Evolutionary conservation across 2,113 vertebrate species (phyloP).

Genomic region (Caretta caretta): DNA sequence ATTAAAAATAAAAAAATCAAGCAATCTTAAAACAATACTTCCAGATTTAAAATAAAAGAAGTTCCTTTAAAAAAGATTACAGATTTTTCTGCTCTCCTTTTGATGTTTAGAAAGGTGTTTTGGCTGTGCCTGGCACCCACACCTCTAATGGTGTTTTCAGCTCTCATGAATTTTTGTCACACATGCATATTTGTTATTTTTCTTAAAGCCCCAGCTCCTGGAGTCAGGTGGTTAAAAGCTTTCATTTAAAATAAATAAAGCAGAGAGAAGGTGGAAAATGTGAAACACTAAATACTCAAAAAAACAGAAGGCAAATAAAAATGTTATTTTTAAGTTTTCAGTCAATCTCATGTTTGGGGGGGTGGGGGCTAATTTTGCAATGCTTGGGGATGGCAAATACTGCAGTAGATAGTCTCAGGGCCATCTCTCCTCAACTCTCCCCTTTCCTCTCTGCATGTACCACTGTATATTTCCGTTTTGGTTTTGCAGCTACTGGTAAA

Average conservation of each 20-base stretch:
- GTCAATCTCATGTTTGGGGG: too few species aligned
- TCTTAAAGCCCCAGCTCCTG: background rate
- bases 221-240: background rate
- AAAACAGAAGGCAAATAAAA: background rate
- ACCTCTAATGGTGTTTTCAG: background rate
- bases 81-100: background rate
- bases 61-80: background rate
- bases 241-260: background rate
- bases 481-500: background rate
- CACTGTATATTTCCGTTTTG: background rate
- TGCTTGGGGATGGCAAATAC: too few species aligned
- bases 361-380: background rate
- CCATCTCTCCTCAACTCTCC: background rate
- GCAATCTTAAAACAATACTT: background rate
- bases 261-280: background rate
- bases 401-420: too few species aligned
- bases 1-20: background rate
- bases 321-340: background rate
- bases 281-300: background rate
- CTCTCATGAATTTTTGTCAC: background rate
- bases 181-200: background rate
- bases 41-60: background rate
- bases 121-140: background rate
- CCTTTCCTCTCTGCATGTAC: too few species aligned
- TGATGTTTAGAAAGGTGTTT: background rate